These are phyloP conservation scores for Streptopelia turtur DNA, from an alignment of 2,797 vertebrate genomes.

Conservation along the genomic window DNA sequence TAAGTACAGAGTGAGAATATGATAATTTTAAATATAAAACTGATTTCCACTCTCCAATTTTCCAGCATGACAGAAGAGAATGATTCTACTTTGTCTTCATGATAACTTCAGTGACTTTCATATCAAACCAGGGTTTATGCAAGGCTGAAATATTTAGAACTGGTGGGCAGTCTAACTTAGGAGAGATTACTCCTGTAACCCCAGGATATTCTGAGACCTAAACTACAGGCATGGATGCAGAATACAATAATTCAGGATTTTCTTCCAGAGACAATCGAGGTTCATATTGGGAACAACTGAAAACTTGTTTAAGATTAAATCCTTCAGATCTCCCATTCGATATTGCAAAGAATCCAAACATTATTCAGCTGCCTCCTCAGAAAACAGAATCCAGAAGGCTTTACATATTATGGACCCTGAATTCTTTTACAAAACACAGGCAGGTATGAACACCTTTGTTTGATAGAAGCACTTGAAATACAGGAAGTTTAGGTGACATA, in stretches of 20 bases:
- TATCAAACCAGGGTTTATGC: neutral
- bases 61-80: neutral
- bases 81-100: neutral
- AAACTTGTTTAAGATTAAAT: neutral
- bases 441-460: neutral
- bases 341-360: neutral
- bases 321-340: neutral
- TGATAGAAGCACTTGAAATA: neutral
- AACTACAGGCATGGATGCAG: neutral
- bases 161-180: neutral
- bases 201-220: neutral
- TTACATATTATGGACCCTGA: neutral
- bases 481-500: neutral
- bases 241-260: neutral
- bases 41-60: neutral
- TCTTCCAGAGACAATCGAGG: neutral
- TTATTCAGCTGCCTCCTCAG: neutral
- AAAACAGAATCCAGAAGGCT: neutral
- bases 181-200: neutral
- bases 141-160: neutral
- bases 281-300: fast-evolving
- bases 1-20: neutral
- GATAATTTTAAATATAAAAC: neutral
- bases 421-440: neutral
- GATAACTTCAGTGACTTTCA: neutral